Percentiles rank a stretch among this genome's conserved stretches.
Evolutionary conservation across 2,888 invertebrate species (phyloP).

Genomic region (Phrixothrix hirtus): DNA sequence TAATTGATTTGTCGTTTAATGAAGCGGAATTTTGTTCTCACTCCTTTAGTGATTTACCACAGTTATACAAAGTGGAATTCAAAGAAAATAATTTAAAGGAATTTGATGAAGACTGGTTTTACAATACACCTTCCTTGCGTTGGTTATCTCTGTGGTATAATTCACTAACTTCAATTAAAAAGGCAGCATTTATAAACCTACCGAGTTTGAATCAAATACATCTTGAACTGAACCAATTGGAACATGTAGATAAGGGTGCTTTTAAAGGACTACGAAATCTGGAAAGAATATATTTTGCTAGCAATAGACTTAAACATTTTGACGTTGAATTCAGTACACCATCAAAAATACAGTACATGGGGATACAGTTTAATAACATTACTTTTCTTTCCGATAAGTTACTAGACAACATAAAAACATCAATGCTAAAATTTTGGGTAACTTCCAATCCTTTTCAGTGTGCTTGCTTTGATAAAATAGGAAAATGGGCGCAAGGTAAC

Average conservation of each 20-base stretch:
- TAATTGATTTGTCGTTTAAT: slow-evolving; percentile 2
- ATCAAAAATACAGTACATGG: background rate
- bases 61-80: background rate
- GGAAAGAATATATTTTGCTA: background rate
- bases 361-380: background rate
- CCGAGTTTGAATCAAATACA: background rate
- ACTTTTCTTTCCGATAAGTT: background rate
- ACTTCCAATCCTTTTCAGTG: slow-evolving; percentile 2
- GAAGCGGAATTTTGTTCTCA: background rate
- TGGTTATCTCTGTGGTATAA: background rate
- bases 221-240: background rate
- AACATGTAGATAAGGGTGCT: background rate
- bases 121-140: background rate
- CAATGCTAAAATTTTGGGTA: background rate
- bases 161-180: background rate
- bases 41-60: background rate
- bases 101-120: slow-evolving; percentile 4
- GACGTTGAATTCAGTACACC: background rate
- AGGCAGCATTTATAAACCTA: background rate
- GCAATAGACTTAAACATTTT: background rate
- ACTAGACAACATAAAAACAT: background rate
- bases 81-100: background rate
- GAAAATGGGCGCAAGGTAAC: background rate
- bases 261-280: background rate
- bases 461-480: slow-evolving; percentile 1